Evolutionary conservation across 1,140 invertebrate genomes (phyloP).

Genomic region (Cydia fagiglandana): DNA sequence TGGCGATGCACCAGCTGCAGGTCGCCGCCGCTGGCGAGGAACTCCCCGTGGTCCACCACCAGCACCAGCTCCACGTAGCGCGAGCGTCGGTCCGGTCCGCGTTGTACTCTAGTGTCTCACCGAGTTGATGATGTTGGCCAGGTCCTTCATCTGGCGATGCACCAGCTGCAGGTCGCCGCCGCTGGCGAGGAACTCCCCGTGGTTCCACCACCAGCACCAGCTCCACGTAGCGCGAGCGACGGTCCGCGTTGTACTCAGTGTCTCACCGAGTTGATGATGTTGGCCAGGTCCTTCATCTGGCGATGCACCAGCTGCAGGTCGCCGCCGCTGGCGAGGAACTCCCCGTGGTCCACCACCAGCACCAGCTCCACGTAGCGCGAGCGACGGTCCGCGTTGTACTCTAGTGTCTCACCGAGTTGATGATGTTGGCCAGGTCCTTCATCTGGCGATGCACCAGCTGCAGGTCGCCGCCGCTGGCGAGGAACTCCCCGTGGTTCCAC

Average conservation of each 20-base stretch:
- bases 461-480: neutral
- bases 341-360: neutral
- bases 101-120: conserved; percentile 82
- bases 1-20: neutral
- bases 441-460: neutral
- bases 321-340: neutral
- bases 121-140: conserved; percentile 2
- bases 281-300: neutral
- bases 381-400: no score
- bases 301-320: neutral
- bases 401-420: conserved; percentile 6
- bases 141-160: neutral
- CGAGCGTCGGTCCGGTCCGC: conserved; percentile 84
- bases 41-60: neutral
- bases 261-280: conserved; percentile 8
- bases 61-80: neutral
- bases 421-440: neutral
- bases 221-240: neutral
- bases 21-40: neutral
- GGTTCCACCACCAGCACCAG: neutral
- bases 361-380: neutral
- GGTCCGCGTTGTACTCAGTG: no score
- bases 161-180: neutral
- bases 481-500: neutral
- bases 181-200: neutral